These are phyloP conservation scores for Euborellia annulipes DNA, from an alignment of 1,140 invertebrate genomes.

Conservation along the genomic window DNA sequence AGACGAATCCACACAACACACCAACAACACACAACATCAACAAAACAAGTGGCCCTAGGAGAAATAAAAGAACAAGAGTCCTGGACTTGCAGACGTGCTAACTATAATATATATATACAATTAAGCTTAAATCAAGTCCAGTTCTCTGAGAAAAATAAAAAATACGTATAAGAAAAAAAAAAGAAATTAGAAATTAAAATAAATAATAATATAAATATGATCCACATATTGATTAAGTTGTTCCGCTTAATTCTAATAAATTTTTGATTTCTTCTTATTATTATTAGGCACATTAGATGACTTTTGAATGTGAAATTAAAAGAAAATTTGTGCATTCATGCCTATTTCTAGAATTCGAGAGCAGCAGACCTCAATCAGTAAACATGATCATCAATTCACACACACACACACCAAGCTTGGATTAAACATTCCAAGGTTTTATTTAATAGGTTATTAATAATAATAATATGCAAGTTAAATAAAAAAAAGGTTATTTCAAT, in stretches of 20 bases:
- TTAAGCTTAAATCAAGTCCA: neutral
- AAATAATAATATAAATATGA: neutral
- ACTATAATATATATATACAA: neutral
- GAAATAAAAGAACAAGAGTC: no score
- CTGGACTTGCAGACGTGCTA: neutral
- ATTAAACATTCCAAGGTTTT: no score
- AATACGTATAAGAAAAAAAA: neutral
- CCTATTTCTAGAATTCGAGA: neutral
- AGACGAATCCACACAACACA: no score
- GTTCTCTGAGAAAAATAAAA: neutral
- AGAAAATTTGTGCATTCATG: neutral
- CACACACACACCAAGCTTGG: neutral
- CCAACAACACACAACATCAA: no score
- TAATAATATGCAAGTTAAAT: no score
- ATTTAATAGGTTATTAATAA: no score
- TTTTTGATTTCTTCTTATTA: neutral
- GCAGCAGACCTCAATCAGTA: neutral
- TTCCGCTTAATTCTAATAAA: neutral
- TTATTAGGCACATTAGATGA: neutral
- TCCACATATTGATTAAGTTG: neutral
- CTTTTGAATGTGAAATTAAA: neutral
- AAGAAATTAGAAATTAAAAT: neutral
- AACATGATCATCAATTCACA: conserved; percentile 8
- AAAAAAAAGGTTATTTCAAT: neutral
- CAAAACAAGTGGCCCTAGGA: no score